A percentile compares a stretch with the other conserved stretches of the same genome.
Evolutionary conservation across 2,113 vertebrate genomes (phyloP).

Genomic region (Calidris pugnax): DNA sequence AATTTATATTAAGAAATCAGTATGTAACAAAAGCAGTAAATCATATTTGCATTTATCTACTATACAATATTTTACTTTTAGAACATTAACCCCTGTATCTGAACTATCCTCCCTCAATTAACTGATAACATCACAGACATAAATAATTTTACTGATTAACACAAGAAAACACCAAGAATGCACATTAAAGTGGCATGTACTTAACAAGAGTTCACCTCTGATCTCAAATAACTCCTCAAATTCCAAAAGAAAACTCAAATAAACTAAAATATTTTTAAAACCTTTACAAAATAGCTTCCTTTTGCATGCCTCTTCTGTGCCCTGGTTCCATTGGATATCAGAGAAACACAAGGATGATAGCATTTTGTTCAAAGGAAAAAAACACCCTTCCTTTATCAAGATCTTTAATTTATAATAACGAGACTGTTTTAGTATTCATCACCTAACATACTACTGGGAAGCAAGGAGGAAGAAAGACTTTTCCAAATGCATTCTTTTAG

Average conservation of each 20-base stretch:
- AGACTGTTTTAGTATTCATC: not conserved
- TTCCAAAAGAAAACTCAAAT: not conserved
- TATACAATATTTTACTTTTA: not conserved
- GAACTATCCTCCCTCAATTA: not conserved
- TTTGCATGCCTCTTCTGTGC: not conserved
- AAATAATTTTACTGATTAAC: not conserved
- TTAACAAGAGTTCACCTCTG: not conserved
- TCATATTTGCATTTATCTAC: not conserved
- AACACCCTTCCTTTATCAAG: not conserved
- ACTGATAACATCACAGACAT: not conserved
- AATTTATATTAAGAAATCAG: not conserved
- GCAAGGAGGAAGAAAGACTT: not conserved
- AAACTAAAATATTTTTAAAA: not conserved
- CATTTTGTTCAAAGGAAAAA: not conserved
- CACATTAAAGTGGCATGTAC: not conserved
- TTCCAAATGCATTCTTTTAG: not conserved
- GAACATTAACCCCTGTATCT: not conserved
- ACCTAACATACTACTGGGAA: not conserved
- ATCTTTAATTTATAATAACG: not conserved
- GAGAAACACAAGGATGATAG: not conserved
- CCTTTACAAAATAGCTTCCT: not conserved
- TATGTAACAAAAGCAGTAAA: not conserved
- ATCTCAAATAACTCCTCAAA: not conserved
- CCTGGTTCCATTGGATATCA: not conserved
- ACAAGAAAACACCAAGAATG: not conserved